These are phyloP conservation scores for Patella depressa DNA, from an alignment of 2,888 invertebrate species.

Conservation along the genomic window DNA sequence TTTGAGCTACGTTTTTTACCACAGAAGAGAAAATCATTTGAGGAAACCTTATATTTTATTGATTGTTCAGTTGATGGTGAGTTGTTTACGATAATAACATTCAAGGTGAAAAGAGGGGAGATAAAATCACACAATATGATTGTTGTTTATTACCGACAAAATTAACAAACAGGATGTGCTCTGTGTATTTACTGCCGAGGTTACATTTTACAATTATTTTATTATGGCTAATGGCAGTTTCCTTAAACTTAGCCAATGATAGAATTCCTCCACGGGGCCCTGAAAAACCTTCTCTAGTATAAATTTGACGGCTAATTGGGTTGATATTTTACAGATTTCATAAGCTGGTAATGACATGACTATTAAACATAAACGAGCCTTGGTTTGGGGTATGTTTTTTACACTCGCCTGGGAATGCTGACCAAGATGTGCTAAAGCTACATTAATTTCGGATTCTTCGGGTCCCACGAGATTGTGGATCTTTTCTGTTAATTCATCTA, in stretches of 20 bases:
- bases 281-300: slow-evolving; percentile 49
- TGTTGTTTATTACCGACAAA: too few species aligned
- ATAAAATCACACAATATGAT: too few species aligned
- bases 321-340: slow-evolving; percentile 48
- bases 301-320: slow-evolving; percentile 53
- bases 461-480: slow-evolving; percentile 26
- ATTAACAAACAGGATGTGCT: too few species aligned
- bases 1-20: too few species aligned
- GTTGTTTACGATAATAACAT: too few species aligned
- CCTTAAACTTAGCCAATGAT: slow-evolving; percentile 49
- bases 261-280: slow-evolving; percentile 40
- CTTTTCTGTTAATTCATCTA: slow-evolving; percentile 44
- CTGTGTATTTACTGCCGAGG: too few species aligned
- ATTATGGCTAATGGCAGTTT: slow-evolving; percentile 45
- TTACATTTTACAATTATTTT: neutral
- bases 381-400: slow-evolving; percentile 42
- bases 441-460: slow-evolving; percentile 33
- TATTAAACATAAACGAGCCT: slow-evolving; percentile 55
- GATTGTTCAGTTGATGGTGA: too few species aligned
- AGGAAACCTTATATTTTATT: too few species aligned
- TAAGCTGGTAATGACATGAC: slow-evolving; percentile 58
- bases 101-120: too few species aligned
- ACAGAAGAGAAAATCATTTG: too few species aligned
- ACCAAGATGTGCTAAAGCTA: slow-evolving; percentile 40
- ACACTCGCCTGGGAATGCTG: slow-evolving; percentile 45